Evolutionary conservation across 2,888 invertebrate genomes (phyloP).

Genomic region (Ceramica pisi): DNA sequence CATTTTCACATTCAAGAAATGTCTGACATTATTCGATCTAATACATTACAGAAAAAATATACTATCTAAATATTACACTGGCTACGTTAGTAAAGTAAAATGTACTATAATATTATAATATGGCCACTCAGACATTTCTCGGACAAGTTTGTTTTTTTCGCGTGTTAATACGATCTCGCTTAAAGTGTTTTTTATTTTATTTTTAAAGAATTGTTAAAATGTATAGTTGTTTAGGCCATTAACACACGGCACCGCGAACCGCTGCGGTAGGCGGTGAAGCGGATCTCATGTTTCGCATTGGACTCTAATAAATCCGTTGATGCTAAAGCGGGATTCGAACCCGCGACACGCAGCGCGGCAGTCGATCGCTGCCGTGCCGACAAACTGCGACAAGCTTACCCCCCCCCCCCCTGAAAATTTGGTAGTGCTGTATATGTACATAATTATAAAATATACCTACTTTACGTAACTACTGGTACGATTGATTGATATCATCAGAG

Average conservation of each 20-base stretch:
- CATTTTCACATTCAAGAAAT: slow-evolving; percentile 37
- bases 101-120: background rate
- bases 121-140: slow-evolving; percentile 15
- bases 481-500: background rate
- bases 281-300: no score
- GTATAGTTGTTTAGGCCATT: no score
- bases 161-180: slow-evolving; percentile 1
- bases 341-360: no score
- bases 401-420: background rate
- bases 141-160: background rate
- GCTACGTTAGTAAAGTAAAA: background rate
- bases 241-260: no score
- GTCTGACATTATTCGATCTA: slow-evolving; percentile 3
- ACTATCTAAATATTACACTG: background rate
- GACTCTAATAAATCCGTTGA: no score
- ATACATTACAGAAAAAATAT: slow-evolving; percentile 1
- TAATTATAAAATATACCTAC: no score
- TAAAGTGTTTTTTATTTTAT: fast-evolving
- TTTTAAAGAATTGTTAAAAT: background rate
- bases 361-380: no score
- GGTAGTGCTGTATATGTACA: background rate
- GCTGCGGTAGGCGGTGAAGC: no score
- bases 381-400: no score
- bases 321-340: no score
- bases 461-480: no score